Conservation (phyloP, 2,888 invertebrate species). For the Phyllotreta striolata region DNA sequence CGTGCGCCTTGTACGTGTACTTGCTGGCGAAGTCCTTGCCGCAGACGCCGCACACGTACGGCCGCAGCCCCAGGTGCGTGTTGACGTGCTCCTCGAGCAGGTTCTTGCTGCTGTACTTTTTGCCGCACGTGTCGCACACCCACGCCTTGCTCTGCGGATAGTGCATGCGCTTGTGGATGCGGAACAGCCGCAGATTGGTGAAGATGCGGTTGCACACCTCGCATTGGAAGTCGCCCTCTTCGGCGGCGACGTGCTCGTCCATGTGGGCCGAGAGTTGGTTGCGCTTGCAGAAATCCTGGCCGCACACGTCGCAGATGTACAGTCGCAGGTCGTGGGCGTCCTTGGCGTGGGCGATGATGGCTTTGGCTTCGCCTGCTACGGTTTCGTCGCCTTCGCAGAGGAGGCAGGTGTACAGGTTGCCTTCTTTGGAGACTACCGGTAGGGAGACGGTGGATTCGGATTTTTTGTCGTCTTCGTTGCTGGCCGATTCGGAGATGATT, state of each 20-base stretch:
- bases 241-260: constrained; percentile 69
- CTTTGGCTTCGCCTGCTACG: constrained; percentile 65
- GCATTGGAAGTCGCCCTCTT: constrained; percentile 71
- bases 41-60: constrained; percentile 72
- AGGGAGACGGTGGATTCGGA: constrained; percentile 42
- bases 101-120: constrained; percentile 73
- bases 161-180: constrained; percentile 72
- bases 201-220: constrained; percentile 71
- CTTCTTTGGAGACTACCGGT: constrained; percentile 51
- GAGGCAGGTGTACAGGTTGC: constrained; percentile 65
- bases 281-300: constrained; percentile 69
- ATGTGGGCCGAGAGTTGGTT: constrained; percentile 71
- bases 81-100: constrained; percentile 77
- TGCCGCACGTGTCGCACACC: constrained; percentile 72
- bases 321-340: constrained; percentile 23
- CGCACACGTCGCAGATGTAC: constrained; percentile 73
- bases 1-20: constrained; percentile 77
- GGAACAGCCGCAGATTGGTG: constrained; percentile 67
- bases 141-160: constrained; percentile 69
- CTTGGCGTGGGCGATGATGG: constrained; percentile 68
- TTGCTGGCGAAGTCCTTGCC: constrained; percentile 80
- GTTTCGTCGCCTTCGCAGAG: constrained; percentile 62
- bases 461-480: constrained; percentile 34
- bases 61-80: constrained; percentile 73
- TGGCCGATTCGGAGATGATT: constrained; percentile 10